These are phyloP conservation scores for Schlechtendalia chinensis DNA, from an alignment of 1,140 invertebrate genomes.

Conservation along the genomic window DNA sequence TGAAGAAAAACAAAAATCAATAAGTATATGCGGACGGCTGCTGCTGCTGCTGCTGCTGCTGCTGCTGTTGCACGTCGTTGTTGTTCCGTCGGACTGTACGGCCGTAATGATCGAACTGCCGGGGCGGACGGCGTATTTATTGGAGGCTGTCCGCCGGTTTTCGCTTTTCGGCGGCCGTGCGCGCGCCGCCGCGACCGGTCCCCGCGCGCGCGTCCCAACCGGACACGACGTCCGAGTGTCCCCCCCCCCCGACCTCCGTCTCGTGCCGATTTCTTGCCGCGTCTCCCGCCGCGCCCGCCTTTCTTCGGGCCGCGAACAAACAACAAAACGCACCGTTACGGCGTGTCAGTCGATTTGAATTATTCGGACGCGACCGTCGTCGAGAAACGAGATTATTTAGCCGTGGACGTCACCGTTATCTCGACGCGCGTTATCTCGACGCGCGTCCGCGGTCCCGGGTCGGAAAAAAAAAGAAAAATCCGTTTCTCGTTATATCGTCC, in stretches of 20 bases:
- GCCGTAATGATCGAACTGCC: conserved; percentile 15
- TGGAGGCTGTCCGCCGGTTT: conserved; percentile 26
- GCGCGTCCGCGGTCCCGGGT: too few species aligned
- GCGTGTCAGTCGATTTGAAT: too few species aligned
- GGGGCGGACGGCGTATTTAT: conserved; percentile 46
- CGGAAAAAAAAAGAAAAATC: too few species aligned
- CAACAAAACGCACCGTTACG: not conserved
- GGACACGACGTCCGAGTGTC: conserved; percentile 26
- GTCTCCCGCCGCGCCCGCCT: not conserved
- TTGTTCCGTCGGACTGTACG: conserved; percentile 27
- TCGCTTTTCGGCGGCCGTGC: conserved; percentile 20
- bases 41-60: not conserved
- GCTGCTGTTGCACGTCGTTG: not conserved
- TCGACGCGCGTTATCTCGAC: too few species aligned
- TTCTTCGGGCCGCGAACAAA: conserved; percentile 37
- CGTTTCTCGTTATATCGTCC: too few species aligned
- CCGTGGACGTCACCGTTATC: too few species aligned
- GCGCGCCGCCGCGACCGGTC: not conserved
- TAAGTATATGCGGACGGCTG: not conserved
- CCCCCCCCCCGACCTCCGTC: not conserved
- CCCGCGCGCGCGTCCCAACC: conserved; percentile 28
- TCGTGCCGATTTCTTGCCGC: conserved; percentile 29
- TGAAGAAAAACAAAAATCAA: too few species aligned
- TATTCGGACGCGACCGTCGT: too few species aligned
- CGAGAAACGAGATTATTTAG: too few species aligned